Evolutionary conservation across 2,888 invertebrate species (phyloP).

Genomic region (Megalurothrips usitatus): DNA sequence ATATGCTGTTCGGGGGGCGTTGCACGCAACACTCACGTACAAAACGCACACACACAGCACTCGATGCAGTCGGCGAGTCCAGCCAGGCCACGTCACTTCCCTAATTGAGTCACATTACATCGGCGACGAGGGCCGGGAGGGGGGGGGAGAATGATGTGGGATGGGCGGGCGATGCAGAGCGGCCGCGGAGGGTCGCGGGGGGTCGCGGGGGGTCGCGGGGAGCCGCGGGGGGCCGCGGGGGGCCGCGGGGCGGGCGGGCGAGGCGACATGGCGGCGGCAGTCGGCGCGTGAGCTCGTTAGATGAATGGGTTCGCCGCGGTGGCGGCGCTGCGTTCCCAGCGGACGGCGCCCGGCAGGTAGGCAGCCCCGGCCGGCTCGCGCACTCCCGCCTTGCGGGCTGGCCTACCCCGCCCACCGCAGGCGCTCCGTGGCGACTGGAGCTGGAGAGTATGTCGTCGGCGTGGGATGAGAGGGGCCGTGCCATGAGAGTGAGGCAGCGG

Average conservation of each 20-base stretch:
- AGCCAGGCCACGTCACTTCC: neutral
- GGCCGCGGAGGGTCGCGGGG: too few species aligned
- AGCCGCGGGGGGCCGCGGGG: too few species aligned
- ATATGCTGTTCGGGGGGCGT: neutral
- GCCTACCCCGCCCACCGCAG: neutral
- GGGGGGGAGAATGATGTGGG: neutral
- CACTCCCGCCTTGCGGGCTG: neutral
- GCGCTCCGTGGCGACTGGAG: neutral
- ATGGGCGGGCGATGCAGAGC: neutral
- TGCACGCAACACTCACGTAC: neutral
- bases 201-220: too few species aligned
- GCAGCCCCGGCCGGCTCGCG: neutral
- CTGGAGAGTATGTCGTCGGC: too few species aligned
- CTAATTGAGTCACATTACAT: conserved; percentile 19
- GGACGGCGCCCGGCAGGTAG: too few species aligned
- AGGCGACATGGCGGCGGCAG: too few species aligned
- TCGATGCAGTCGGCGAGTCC: neutral
- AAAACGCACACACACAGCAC: neutral
- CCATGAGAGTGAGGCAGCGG: too few species aligned
- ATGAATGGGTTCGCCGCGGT: too few species aligned
- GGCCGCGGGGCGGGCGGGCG: too few species aligned
- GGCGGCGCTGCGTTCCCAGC: too few species aligned
- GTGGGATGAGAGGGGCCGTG: too few species aligned
- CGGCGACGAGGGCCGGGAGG: neutral
- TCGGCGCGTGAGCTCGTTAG: too few species aligned